These are phyloP conservation scores for Bos taurus DNA, from an alignment of 2,113 vertebrate genomes.

Conservation along the genomic window DNA sequence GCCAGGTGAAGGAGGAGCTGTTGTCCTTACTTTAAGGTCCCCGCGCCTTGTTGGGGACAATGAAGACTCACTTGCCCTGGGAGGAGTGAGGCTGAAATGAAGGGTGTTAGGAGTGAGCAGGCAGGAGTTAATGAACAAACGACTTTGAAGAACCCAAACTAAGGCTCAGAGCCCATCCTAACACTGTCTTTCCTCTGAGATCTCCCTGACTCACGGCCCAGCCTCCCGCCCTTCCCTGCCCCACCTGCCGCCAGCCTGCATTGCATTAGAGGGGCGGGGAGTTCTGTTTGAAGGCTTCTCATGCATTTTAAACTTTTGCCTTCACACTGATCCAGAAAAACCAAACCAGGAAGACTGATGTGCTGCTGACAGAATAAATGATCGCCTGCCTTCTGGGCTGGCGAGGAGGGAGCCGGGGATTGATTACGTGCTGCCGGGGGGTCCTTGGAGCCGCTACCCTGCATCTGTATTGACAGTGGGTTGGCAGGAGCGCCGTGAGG, in stretches of 20 bases:
- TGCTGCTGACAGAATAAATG: neutral
- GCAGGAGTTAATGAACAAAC: fast-evolving
- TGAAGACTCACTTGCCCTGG: fast-evolving
- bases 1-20: neutral
- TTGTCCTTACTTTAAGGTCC: neutral
- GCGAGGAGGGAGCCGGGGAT: fast-evolving
- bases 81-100: neutral
- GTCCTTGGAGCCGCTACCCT: fast-evolving
- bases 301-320: neutral
- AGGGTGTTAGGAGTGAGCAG: neutral
- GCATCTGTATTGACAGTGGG: fast-evolving
- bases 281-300: neutral
- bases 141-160: neutral
- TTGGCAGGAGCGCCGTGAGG: fast-evolving
- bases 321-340: neutral
- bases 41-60: fast-evolving
- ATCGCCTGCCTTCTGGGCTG: neutral
- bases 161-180: neutral
- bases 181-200: neutral
- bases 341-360: neutral
- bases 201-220: too few species aligned
- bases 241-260: fast-evolving
- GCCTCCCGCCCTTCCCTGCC: too few species aligned
- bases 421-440: neutral
- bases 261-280: fast-evolving